A percentile compares a stretch with the other conserved stretches of the same genome.
Evolutionary conservation across 1,140 invertebrate genomes (phyloP).

Genomic region (Papilio dardanus): DNA sequence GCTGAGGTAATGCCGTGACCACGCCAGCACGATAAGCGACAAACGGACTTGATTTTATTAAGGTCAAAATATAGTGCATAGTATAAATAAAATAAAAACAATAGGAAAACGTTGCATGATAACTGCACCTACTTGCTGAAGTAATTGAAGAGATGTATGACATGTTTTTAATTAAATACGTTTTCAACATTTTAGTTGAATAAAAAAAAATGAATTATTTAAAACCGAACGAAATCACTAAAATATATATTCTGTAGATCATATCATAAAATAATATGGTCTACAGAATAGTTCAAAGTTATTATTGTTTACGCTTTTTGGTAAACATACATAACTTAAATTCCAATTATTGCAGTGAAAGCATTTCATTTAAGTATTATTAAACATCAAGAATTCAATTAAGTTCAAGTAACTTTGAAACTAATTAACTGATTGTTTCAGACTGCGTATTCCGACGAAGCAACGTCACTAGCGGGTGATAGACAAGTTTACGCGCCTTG

Average conservation of each 20-base stretch:
- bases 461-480: conserved; percentile 88
- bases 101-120: too few species aligned
- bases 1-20: too few species aligned
- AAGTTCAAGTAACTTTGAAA: conserved; percentile 8
- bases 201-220: too few species aligned
- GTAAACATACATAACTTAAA: background rate
- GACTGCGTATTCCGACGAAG: conserved; percentile 89
- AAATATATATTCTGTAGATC: too few species aligned
- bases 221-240: too few species aligned
- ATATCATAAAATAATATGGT: too few species aligned
- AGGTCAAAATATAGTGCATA: background rate
- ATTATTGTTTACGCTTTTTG: too few species aligned
- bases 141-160: too few species aligned
- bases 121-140: too few species aligned
- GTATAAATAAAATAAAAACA: background rate
- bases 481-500: conserved; percentile 93
- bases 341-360: background rate
- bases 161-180: too few species aligned
- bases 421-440: conserved; percentile 66
- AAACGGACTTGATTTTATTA: background rate
- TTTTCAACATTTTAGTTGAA: too few species aligned
- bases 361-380: background rate
- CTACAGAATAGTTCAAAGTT: too few species aligned
- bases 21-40: background rate
- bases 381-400: background rate